Evolutionary conservation across 2,113 vertebrate genomes (phyloP).

Genomic region (Phodopus roborovskii): DNA sequence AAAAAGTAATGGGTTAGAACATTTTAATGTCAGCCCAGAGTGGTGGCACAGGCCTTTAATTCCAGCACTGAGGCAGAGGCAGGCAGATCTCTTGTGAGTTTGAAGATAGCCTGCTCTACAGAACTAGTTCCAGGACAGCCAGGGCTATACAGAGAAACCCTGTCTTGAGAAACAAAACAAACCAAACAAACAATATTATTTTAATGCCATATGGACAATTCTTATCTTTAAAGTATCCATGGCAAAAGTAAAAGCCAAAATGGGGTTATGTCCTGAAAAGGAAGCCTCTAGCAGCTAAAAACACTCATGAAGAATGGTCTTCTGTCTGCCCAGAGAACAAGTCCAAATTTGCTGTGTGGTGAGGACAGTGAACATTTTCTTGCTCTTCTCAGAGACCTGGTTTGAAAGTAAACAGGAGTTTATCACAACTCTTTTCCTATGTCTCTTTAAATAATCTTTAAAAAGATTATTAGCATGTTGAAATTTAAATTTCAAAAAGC

Average conservation of each 20-base stretch:
- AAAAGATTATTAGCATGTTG: constrained; percentile 16
- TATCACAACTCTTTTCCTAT: constrained; percentile 17
- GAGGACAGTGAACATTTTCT: constrained; percentile 28
- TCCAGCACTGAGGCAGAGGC: not conserved
- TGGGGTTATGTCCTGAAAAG: constrained; percentile 15
- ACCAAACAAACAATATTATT: not conserved
- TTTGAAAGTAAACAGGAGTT: constrained; percentile 36
- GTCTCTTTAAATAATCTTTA: not conserved
- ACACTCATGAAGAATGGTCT: not conserved
- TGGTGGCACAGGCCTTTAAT: not conserved
- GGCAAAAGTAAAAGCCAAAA: constrained; percentile 18
- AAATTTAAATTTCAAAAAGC: constrained; percentile 33
- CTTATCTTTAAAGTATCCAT: not conserved
- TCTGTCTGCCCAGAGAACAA: constrained; percentile 8
- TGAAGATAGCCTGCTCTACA: not conserved
- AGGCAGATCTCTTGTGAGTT: not conserved
- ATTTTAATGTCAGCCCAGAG: not conserved
- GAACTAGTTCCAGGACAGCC: not conserved
- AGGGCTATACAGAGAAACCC: not conserved
- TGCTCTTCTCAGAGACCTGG: constrained; percentile 26
- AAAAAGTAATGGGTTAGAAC: not conserved
- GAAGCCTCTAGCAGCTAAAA: not conserved
- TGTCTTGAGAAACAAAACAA: not conserved
- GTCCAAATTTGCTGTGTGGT: not conserved
- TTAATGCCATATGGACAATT: not conserved